A percentile compares a stretch with the other conserved stretches of the same genome.
These are phyloP conservation scores for Thalassaphorura encarpata DNA, from an alignment of 1,140 invertebrate species.

Conservation along the genomic window DNA sequence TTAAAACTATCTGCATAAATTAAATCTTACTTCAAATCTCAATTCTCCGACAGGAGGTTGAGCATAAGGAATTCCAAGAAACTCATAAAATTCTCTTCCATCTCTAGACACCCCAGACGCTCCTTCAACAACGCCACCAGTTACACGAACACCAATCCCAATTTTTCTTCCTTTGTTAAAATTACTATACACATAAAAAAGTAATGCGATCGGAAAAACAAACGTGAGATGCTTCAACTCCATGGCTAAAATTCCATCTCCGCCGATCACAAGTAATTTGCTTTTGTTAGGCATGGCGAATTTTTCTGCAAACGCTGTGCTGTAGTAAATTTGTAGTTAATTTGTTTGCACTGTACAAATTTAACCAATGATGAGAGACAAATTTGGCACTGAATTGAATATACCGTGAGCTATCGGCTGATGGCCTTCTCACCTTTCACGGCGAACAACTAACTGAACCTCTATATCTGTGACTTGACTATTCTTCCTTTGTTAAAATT, in stretches of 20 bases:
- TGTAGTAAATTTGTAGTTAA: too few relatives aligned
- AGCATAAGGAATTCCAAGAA: constrained; percentile 15
- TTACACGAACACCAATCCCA: background rate
- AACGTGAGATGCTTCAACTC: background rate
- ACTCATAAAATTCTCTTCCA: constrained; percentile 5
- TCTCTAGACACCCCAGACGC: background rate
- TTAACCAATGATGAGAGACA: too few relatives aligned
- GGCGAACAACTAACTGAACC: too few relatives aligned
- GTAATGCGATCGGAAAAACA: background rate
- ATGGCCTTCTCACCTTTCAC: too few relatives aligned
- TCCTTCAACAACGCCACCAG: constrained; percentile 5
- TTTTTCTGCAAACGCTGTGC: too few relatives aligned
- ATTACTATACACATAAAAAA: constrained; percentile 1
- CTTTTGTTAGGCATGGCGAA: too few relatives aligned
- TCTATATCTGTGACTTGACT: too few relatives aligned
- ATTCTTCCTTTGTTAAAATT: background rate
- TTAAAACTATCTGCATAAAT: background rate
- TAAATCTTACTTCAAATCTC: constrained; percentile 3
- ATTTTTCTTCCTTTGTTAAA: background rate
- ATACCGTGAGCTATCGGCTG: too few relatives aligned
- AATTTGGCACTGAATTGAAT: too few relatives aligned
- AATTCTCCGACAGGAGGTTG: background rate
- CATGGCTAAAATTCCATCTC: background rate
- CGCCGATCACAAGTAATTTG: too few relatives aligned
- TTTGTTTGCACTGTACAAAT: too few relatives aligned